Evolutionary conservation across 2,888 invertebrate genomes (phyloP), one percentile per base, ranked within the genome.

Genomic region (Tachina lurida): DNA sequence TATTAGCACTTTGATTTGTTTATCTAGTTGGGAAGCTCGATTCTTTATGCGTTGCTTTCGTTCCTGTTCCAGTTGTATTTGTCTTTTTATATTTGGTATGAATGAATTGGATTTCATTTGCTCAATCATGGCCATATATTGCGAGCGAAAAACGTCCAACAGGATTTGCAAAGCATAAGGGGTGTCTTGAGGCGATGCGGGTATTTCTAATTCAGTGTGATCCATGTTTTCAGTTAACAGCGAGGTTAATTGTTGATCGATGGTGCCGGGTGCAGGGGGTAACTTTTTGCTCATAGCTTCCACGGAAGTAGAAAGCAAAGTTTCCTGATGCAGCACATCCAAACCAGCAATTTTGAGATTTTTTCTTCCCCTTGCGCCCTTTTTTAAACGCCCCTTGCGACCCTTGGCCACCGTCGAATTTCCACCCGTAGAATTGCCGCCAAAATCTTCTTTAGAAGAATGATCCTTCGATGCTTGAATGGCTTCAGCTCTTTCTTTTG

Each of bases 1-100:
- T 88, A 98, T 97, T 87, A 99, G 93, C 84, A 97, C 96, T 92
- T 96, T 96, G 87, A 98, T 98, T 94, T 98, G 98, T 91, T 97
- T 97, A 90, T 98, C 98, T 88, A 98, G 93, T 92, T 98, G 97
- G n/a, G 96, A 96, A 60, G 97, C 96, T 81, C 97, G 95, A 79
- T 95, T 96, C 92, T 96, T 96, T 87, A 98, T 93, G 89, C 96
- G 96, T 89, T 96, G 95, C 93, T 97, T 97, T 82, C 96, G 95
- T 90, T 97, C 96, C 94, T 96, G 96, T 92, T 98, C 98, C 89
- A 95, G 95, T 80, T 96, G 96, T 83, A 98, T 97, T 91, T 97
- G 96, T 9, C 94, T 93, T 84, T 95, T 94, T 9, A 98, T 94
- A 62, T 95, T 94, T 22, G 94, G 93, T 88, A 95, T 95, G 91